Percentiles rank a stretch among this genome's conserved stretches.
Conservation (phyloP, 2,888 invertebrate genomes). For the Xanthostigma xanthostigma region DNA sequence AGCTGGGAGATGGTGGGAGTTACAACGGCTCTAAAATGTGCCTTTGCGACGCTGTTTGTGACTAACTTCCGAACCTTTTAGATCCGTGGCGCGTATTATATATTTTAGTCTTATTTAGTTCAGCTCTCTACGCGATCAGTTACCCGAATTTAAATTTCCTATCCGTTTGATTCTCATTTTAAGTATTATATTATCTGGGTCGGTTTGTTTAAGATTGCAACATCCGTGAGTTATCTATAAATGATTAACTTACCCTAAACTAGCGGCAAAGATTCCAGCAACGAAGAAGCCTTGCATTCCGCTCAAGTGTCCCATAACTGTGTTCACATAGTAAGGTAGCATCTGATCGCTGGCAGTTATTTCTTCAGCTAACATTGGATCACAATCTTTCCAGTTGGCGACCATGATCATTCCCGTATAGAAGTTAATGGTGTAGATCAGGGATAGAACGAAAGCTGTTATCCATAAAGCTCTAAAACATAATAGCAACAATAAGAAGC, state of each 20-base stretch:
- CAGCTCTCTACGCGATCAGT: too few relatives aligned
- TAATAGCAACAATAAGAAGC: too few relatives aligned
- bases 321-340: conserved; percentile 80
- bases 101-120: too few relatives aligned
- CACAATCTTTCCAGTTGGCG: conserved; percentile 67
- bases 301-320: conserved; percentile 53
- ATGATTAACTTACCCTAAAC: conserved; percentile 57
- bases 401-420: conserved; percentile 77
- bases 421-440: conserved; percentile 77
- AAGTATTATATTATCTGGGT: neutral
- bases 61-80: too few relatives aligned
- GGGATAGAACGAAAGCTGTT: conserved; percentile 55
- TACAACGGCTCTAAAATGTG: too few relatives aligned
- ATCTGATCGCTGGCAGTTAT: conserved; percentile 66
- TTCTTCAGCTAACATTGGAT: conserved; percentile 59
- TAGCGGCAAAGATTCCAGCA: conserved; percentile 90
- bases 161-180: too few relatives aligned
- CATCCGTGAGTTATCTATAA: conserved; percentile 2
- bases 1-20: too few relatives aligned
- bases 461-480: conserved; percentile 53
- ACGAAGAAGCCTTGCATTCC: conserved; percentile 88
- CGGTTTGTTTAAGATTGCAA: conserved; percentile 1
- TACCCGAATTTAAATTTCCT: too few relatives aligned
- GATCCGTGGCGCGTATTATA: too few relatives aligned
- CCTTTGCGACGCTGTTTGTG: too few relatives aligned